Evolutionary conservation across 2,113 vertebrate species (phyloP), one percentile per base, ranked within the genome.

Genomic region (Scomber scombrus): DNA sequence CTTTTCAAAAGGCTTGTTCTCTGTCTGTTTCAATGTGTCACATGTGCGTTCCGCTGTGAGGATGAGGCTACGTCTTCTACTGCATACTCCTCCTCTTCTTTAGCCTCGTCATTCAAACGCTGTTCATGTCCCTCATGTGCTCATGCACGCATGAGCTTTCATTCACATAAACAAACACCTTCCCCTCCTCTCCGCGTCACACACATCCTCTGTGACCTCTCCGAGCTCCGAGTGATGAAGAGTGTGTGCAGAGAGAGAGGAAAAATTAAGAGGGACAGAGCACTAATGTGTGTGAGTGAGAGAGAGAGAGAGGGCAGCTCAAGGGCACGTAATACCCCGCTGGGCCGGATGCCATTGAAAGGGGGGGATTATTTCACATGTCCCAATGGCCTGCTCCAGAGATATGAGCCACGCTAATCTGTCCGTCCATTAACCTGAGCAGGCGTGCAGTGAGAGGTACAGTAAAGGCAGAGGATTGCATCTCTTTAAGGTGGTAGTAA

Each of bases 301-400:
- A 18, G 61, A 70, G 75, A 55, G 68, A 74, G 64, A 71, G 74
- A 73, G 83, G 84, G 52, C 82, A 71, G 81, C 84, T 91, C 85
- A 88, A 93, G 90, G 89, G 71, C 85, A 89, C 23, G 52, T 81
- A 88, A 85, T 80, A 84, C 82, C 68, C 60, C 8, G 16, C 70
- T 85, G 87, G 87, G 88, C 92, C 45, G 29, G 64, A 62, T 52
- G 75, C 86, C 83, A 74, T 62, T 75, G 82, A 69, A 66, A 86
- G 72, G 81, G 47, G 47, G 46, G 82, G 93, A 91, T 91, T 93
- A 92, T 89, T 90, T 40, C 78, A 65, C 82, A 88, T 43, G 68
- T 82, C 71, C 88, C 5, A 81, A 80, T 77, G 85, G 66, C 75
- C 61, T 54, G 75, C 86, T 54, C 3, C 83, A 84, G 43, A 85